phyloP scores from a whole-genome alignment of 2,888 invertebrate species.

The Anticlea derivata region DNA sequence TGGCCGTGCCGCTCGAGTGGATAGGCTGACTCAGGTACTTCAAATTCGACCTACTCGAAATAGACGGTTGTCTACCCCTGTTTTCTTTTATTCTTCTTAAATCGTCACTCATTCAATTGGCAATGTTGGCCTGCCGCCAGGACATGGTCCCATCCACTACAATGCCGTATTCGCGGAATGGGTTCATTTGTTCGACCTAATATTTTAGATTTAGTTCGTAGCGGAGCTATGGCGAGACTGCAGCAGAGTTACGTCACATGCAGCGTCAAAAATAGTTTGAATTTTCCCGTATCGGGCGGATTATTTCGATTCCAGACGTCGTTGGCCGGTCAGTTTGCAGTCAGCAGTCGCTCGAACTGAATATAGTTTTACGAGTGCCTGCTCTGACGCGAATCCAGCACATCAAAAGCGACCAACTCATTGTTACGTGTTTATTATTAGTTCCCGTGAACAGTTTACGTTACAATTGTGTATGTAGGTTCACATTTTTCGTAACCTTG shows the following conservation, averaged over 20 bases:
- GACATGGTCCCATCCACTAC: slow-evolving; percentile 63
- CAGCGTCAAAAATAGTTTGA: slow-evolving; percentile 38
- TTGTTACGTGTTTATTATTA: slow-evolving; percentile 80
- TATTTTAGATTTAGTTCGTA: slow-evolving; percentile 19
- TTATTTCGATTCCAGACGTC: slow-evolving; percentile 32
- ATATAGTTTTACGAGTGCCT: slow-evolving; percentile 77
- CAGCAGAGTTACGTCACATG: slow-evolving; percentile 32
- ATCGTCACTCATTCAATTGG: slow-evolving; percentile 81
- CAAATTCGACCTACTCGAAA: slow-evolving; percentile 73
- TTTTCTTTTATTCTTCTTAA: slow-evolving; percentile 65
- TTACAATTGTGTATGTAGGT: slow-evolving; percentile 59
- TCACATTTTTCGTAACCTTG: slow-evolving; percentile 69
- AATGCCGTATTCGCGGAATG: slow-evolving; percentile 55
- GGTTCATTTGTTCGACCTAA: slow-evolving; percentile 47
- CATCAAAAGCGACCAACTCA: slow-evolving; percentile 69
- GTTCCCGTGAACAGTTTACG: slow-evolving; percentile 66
- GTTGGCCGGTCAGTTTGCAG: slow-evolving; percentile 32
- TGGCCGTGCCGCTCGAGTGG: slow-evolving; percentile 66
- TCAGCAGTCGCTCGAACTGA: slow-evolving; percentile 59
- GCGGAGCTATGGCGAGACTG: slow-evolving; percentile 17
- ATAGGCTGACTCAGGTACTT: slow-evolving; percentile 78
- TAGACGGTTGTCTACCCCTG: slow-evolving; percentile 73
- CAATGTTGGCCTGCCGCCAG: slow-evolving; percentile 75
- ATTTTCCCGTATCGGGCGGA: slow-evolving; percentile 26
- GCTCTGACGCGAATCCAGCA: slow-evolving; percentile 65